Conservation (phyloP, 2,797 vertebrate species). For the Hirundo rustica region DNA sequence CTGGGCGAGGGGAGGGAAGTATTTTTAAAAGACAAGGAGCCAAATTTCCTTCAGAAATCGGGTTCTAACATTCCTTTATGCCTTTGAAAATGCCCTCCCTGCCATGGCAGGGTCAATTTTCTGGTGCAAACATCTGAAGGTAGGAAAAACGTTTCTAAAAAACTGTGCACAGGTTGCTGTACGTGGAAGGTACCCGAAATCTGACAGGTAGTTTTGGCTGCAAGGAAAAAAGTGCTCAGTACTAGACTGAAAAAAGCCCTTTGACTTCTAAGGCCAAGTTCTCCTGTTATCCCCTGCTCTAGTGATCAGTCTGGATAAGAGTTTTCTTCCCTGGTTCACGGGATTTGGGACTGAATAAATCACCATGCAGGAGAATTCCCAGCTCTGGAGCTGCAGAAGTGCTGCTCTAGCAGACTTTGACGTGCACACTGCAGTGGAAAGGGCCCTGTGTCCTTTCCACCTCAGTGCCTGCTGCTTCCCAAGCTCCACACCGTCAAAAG, state of each 20-base stretch:
- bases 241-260: constrained; percentile 50
- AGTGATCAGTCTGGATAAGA: neutral
- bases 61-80: neutral
- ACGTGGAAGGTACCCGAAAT: neutral
- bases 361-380: neutral
- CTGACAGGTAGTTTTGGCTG: constrained; percentile 29
- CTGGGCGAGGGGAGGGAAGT: neutral
- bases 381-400: neutral
- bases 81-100: neutral
- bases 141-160: constrained; percentile 16
- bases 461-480: neutral
- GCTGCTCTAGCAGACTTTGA: neutral
- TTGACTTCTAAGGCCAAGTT: constrained; percentile 12
- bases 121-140: neutral
- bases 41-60: neutral
- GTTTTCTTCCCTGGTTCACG: neutral
- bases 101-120: neutral
- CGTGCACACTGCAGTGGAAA: neutral
- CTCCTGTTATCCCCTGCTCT: neutral
- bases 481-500: neutral
- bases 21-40: neutral
- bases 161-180: neutral
- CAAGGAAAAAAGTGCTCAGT: constrained; percentile 47
- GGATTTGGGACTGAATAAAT: neutral
- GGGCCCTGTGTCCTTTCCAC: neutral